These are phyloP conservation scores for Stenodema calcarata DNA, from an alignment of 2,888 invertebrate species.

Conservation along the genomic window DNA sequence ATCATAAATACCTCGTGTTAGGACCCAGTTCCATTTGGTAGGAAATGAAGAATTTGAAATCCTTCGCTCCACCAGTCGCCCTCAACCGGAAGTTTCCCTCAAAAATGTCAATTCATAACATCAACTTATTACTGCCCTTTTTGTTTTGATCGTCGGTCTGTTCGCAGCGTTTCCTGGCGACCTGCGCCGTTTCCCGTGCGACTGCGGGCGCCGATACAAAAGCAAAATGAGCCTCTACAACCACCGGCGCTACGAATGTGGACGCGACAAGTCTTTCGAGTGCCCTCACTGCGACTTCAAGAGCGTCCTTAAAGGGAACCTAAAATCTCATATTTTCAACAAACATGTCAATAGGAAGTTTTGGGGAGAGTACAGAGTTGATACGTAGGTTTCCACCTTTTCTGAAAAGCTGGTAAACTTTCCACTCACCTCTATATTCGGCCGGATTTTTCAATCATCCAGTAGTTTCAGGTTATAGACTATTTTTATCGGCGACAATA, in stretches of 20 bases:
- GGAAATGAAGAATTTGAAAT: no score
- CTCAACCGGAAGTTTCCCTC: no score
- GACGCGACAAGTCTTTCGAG: constrained; percentile 50
- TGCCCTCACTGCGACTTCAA: constrained; percentile 65
- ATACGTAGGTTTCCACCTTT: background rate
- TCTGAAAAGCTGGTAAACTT: no score
- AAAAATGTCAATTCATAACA: background rate
- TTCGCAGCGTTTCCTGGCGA: background rate
- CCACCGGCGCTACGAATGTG: constrained; percentile 56
- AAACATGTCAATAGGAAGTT: background rate
- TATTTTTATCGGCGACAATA: no score
- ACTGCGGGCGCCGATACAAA: constrained; percentile 59
- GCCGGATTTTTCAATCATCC: no score
- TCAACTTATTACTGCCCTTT: background rate
- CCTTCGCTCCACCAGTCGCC: no score
- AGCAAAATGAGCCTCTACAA: constrained; percentile 53
- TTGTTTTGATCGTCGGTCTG: background rate
- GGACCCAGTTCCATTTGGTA: no score
- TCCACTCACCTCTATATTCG: no score
- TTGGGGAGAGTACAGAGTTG: background rate
- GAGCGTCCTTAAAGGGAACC: constrained; percentile 59
- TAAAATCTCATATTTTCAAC: constrained; percentile 48
- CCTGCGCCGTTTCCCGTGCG: constrained; percentile 32
- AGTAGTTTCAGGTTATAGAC: no score
- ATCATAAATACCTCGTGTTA: no score